phyloP scores from a whole-genome alignment of 2,797 vertebrate species.

The Melanotaenia maccullochi region DNA sequence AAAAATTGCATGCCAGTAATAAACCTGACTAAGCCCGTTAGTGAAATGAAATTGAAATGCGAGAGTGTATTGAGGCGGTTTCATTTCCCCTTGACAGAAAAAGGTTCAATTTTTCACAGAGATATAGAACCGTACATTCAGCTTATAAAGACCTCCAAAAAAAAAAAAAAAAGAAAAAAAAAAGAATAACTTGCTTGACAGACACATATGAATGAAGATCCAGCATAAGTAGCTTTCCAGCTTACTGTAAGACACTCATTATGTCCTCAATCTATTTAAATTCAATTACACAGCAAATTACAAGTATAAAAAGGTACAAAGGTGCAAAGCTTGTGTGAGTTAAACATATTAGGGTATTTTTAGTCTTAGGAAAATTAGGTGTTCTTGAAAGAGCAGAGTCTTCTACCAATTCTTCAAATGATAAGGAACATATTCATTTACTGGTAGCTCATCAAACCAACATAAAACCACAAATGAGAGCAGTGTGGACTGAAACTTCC shows the following conservation, averaged over 20 bases:
- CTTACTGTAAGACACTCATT: neutral
- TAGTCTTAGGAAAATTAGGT: neutral
- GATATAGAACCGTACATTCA: neutral
- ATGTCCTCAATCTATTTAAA: too few relatives aligned
- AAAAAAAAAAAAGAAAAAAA: neutral
- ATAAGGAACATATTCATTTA: neutral
- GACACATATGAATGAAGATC: neutral
- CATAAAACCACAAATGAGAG: neutral
- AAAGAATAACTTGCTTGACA: neutral
- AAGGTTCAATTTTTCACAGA: neutral
- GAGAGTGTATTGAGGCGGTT: neutral
- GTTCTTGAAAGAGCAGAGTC: neutral
- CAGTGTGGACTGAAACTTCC: neutral
- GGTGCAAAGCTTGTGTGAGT: neutral
- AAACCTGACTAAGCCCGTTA: constrained; percentile 7
- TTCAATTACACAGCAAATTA: neutral
- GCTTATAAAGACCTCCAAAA: neutral
- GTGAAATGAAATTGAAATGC: constrained; percentile 42
- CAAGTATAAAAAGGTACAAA: neutral
- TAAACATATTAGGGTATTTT: neutral
- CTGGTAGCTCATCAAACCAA: neutral
- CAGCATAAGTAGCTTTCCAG: too few relatives aligned
- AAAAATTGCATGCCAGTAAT: neutral
- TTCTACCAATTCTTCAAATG: neutral
- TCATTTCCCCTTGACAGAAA: constrained; percentile 18